Base-by-base conservation (phyloP, 2,797 vertebrate genomes). In the Tachyglossus aculeatus region DNA sequence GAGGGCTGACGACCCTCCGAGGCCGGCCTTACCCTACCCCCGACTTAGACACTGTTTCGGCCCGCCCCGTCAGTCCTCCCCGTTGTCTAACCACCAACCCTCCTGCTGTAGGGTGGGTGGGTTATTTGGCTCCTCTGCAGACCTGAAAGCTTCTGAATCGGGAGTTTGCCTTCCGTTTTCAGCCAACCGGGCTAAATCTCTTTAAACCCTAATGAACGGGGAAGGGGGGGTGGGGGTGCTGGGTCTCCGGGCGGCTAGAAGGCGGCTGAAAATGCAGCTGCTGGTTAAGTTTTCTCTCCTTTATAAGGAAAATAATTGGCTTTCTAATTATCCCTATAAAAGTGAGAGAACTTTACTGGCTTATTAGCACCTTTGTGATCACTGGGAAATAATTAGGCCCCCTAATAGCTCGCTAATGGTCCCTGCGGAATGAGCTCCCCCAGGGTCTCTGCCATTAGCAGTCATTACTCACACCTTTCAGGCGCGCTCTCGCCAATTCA, bases 251-350 rank as follows among this genome's bases (percentile, higher is more conserved):
- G n/a, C n/a, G n/a, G n/a, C n/a, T n/a, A n/a, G 31, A 12, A 33
- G 1, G 36, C 27, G 21, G 71, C 21, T 27, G 50, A 40, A 61
- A 56, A 52, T 19, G 39, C 48, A 79, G 63, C 58, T 51, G 27
- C 51, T 6, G 1, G 37, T 44, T 63, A 51, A 67, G 18, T 12
- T 61, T 63, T 61, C 2, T 8, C 22, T 76, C 40, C n/a, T 51
- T 70, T 32, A 33, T 56, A 3, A 1, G 38, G 21, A 78, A 50
- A 52, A 59, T 43, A 54, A 78, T 43, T 47, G n/a, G 37, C 4
- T 61, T 65, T 67, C 58, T 82, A 66, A 65, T 54, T 74, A 52
- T 15, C 51, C n/a, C 48, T 58, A 65, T 55, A 34, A 31, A 77
- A 70, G 60, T 2, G 47, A 65, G 69, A 67, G 62, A 44, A 63